These are phyloP conservation scores for Acrocephalus scirpaceus DNA, from an alignment of 2,797 vertebrate species.

Conservation along the genomic window DNA sequence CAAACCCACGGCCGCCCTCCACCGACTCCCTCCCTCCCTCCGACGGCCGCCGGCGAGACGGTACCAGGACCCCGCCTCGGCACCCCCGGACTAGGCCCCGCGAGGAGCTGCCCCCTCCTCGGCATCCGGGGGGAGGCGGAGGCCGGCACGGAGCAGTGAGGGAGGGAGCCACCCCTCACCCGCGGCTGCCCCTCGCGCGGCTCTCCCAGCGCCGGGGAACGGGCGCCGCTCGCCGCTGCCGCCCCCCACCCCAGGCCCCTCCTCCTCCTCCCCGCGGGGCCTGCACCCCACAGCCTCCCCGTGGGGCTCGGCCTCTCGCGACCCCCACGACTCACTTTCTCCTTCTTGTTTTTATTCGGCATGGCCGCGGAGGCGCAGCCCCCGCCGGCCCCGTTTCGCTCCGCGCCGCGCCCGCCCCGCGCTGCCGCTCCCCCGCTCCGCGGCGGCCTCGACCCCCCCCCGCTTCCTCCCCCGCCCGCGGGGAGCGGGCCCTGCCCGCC, in stretches of 20 bases:
- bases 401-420: slow-evolving; percentile 37
- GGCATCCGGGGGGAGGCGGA: background rate
- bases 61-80: background rate
- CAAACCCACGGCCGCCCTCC: background rate
- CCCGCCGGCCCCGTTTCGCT: background rate
- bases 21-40: background rate
- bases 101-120: background rate
- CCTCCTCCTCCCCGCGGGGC: background rate
- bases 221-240: background rate
- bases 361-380: slow-evolving; percentile 64
- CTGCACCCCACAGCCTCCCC: background rate
- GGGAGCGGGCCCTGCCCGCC: background rate
- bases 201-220: background rate
- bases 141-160: background rate
- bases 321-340: slow-evolving; percentile 72
- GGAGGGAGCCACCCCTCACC: background rate
- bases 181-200: background rate
- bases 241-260: background rate
- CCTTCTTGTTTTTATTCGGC: slow-evolving; percentile 85
- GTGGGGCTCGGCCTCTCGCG: background rate
- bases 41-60: background rate
- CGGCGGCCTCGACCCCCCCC: slow-evolving; percentile 2
- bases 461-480: background rate
- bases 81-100: background rate
- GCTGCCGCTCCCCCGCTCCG: slow-evolving; percentile 37